Percentiles rank a stretch among this genome's conserved stretches.
Conservation (phyloP, 2,797 vertebrate species). For the Sebastes trivittatus region DNA sequence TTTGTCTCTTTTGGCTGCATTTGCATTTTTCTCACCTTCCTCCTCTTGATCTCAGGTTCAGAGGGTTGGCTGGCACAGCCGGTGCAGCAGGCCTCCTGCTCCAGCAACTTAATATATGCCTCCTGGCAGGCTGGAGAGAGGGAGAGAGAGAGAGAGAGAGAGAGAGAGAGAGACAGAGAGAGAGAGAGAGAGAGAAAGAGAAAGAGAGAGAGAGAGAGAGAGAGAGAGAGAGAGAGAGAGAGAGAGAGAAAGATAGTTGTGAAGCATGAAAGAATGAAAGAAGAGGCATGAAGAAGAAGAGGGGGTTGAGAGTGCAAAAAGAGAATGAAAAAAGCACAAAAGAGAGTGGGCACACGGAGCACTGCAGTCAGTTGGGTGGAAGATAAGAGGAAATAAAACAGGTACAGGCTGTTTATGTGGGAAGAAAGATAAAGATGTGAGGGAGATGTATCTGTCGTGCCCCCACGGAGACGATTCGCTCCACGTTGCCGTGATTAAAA, state of each 20-base stretch:
- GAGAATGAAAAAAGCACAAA: background rate
- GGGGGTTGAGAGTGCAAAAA: slow-evolving; percentile 5
- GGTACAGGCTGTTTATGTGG: slow-evolving; percentile 14
- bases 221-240: slow-evolving; percentile 1
- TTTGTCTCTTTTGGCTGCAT: background rate
- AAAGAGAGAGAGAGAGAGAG: background rate
- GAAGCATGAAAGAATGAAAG: slow-evolving; percentile 20
- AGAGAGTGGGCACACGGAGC: background rate
- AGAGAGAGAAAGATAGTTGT: background rate
- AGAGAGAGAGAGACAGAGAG: background rate
- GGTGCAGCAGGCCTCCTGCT: slow-evolving; percentile 89
- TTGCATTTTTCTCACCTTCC: slow-evolving; percentile 82
- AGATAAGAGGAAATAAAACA: background rate
- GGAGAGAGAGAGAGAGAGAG: background rate
- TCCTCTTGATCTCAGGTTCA: slow-evolving; percentile 86
- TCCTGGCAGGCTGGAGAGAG: slow-evolving; percentile 89
- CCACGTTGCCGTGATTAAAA: slow-evolving; percentile 27
- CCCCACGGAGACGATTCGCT: slow-evolving; percentile 9
- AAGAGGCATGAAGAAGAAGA: background rate
- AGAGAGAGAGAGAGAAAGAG: background rate
- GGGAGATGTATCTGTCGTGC: background rate
- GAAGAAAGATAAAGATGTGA: slow-evolving; percentile 23
- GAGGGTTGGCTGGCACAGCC: slow-evolving; percentile 91
- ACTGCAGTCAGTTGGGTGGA: background rate
- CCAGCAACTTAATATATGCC: slow-evolving; percentile 88